Conservation (phyloP, 2,797 vertebrate genomes). For the Pitangus sulphuratus region DNA sequence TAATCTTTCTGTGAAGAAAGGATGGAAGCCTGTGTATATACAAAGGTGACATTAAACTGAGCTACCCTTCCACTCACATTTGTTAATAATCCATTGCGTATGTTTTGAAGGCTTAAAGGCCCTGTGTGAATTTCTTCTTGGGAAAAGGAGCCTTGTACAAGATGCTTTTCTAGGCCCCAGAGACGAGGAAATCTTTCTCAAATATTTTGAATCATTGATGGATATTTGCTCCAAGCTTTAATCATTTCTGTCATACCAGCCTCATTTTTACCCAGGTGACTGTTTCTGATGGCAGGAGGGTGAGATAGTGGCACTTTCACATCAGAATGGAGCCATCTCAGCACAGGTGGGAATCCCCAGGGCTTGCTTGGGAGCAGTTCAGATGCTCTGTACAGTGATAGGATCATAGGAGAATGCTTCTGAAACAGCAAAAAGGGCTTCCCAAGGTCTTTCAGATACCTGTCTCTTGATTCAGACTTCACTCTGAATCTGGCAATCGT, state of each 20-base stretch:
- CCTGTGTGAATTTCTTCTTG: background rate
- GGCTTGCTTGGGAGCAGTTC: background rate
- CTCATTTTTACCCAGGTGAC: background rate
- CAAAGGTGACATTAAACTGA: conserved; percentile 20
- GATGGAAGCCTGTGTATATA: background rate
- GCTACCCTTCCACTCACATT: conserved; percentile 8
- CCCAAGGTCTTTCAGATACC: background rate
- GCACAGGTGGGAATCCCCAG: background rate
- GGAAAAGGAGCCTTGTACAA: background rate
- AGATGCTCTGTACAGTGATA: background rate
- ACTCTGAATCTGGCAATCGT: rapidly evolving
- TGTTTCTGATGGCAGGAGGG: background rate
- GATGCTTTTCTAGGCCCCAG: background rate
- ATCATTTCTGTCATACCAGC: background rate
- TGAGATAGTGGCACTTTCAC: background rate
- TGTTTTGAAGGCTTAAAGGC: background rate
- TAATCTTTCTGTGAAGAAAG: conserved; percentile 27
- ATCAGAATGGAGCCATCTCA: background rate
- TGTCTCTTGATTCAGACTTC: background rate
- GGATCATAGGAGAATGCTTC: background rate
- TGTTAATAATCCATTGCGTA: conserved; percentile 13
- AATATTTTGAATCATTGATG: conserved; percentile 42
- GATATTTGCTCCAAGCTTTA: conserved; percentile 25
- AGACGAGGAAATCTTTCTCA: background rate
- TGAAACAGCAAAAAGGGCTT: background rate